Evolutionary conservation across 1,140 invertebrate genomes (phyloP), one percentile per base, ranked within the genome.

Genomic region (Hylaeus volcanicus): DNA sequence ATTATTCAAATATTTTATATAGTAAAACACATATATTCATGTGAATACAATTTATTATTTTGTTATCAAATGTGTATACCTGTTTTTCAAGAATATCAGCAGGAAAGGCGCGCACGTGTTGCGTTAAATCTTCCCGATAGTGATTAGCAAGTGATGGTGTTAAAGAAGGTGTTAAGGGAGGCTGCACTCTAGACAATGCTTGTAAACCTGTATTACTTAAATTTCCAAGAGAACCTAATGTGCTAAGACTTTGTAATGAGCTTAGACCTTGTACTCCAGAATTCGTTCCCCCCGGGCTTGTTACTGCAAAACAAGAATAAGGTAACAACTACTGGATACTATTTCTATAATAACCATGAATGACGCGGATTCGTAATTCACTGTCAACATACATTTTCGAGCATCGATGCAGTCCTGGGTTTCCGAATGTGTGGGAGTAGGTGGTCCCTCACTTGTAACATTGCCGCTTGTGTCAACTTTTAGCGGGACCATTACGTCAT

Each of bases 51-150:
- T 71, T n/a, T 41, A 58, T 14, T 45, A 37, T 5, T 48, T 45
- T 15, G 0, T 15, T 14, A 48, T 51, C 12, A n/a, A 11, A 9
- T n/a, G 68, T 79, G 70, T 26, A 56, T 93, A 98, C 98, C 96
- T 99, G 98, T 95, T 97, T 98, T 93, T 99, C 98, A 81, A 98
- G 94, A 88, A 96, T 96, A 90, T 99, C 98, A 15, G 97, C 97
- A 77, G 97, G 97, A 97, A 98, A 99, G 66, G 97, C 97, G 83
- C 96, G 95, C 74, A 99, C 98, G 93, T 99, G 98, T 89, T 96
- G 95, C 79, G 98, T 97, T 85, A 99, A 94, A 93, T 98, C 97
- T 91, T 97, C 96, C 84, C 98, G 95, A 93, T 97, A 98, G 94
- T 98, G 97, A 94, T 98, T 98, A 81, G 97, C 96, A 86, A 99